These are phyloP conservation scores for Rhabdomys pumilio DNA, from an alignment of 2,797 vertebrate species.

Conservation along the genomic window DNA sequence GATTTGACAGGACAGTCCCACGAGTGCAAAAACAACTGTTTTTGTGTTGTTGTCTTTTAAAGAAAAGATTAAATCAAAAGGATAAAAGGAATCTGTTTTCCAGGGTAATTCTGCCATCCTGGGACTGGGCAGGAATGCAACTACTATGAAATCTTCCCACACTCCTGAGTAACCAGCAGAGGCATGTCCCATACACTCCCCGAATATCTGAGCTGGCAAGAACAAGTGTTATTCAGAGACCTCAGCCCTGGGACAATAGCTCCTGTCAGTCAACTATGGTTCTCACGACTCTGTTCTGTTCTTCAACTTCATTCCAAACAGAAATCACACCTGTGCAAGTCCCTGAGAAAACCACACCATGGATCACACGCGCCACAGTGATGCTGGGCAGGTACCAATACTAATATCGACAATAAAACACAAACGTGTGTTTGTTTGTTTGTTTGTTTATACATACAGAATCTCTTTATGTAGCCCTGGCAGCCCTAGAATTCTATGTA, in stretches of 20 bases:
- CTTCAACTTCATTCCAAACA: neutral
- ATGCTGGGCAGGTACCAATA: neutral
- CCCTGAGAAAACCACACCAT: constrained; percentile 54
- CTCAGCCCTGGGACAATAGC: constrained; percentile 75
- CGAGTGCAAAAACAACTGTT: neutral
- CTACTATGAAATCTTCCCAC: constrained; percentile 83
- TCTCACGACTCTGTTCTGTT: constrained; percentile 54
- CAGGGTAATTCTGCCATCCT: constrained; percentile 29
- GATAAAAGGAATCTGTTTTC: constrained; percentile 64
- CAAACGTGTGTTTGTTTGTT: neutral
- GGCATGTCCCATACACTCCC: constrained; percentile 83
- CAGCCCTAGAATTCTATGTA: neutral
- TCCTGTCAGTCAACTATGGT: constrained; percentile 51
- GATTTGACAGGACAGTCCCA: neutral
- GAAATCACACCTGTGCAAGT: neutral
- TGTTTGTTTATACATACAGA: neutral
- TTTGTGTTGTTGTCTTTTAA: neutral
- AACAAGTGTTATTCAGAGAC: constrained; percentile 56
- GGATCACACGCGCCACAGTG: neutral
- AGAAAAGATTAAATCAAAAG: constrained; percentile 53
- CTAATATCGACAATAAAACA: neutral
- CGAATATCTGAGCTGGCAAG: constrained; percentile 82
- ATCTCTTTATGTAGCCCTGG: neutral
- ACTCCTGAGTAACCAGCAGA: constrained; percentile 77
- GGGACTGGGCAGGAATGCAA: constrained; percentile 68